Percentiles rank a stretch among this genome's conserved stretches.
These are phyloP conservation scores for Podilymbus podiceps DNA, from an alignment of 2,113 vertebrate species.

Conservation along the genomic window DNA sequence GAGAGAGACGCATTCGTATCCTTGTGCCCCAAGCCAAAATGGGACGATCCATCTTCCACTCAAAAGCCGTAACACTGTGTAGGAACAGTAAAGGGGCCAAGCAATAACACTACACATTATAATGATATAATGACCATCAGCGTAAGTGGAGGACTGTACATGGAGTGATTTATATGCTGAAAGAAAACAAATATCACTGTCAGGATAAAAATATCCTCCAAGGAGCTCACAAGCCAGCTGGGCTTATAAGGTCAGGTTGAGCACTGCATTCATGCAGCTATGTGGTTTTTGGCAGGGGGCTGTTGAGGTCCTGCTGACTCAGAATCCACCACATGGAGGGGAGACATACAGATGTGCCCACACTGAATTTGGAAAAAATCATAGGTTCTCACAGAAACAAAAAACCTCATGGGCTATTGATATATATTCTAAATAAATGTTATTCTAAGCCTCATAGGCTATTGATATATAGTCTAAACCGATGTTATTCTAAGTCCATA, in stretches of 20 bases:
- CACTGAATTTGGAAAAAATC: neutral
- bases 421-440: neutral
- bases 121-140: neutral
- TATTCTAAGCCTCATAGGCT: neutral
- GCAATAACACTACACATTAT: neutral
- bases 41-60: neutral
- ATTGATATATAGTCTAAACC: neutral
- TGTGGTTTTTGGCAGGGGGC: constrained; percentile 1
- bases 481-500: neutral
- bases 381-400: neutral
- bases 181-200: neutral
- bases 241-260: neutral
- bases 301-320: neutral
- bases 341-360: neutral
- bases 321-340: neutral
- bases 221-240: neutral
- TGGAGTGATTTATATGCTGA: neutral
- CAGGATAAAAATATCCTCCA: neutral
- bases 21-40: neutral
- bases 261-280: neutral
- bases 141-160: neutral
- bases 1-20: neutral
- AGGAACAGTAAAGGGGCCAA: neutral
- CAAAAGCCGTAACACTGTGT: neutral
- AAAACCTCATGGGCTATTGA: neutral